Evolutionary conservation across 1,140 invertebrate genomes (phyloP).

Genomic region (Drosophila busckii): DNA sequence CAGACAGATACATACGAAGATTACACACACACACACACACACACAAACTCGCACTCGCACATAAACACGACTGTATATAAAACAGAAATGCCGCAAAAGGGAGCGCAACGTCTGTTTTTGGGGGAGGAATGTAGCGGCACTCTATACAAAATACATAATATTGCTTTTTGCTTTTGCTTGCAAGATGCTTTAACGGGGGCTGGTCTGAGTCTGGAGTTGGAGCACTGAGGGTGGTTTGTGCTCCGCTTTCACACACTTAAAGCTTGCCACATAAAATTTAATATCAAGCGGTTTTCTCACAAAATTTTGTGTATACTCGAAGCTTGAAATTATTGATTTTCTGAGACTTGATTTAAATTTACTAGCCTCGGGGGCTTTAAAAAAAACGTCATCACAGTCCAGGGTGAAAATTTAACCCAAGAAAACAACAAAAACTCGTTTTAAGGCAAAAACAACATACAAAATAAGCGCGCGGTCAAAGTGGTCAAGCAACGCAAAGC

Average conservation of each 20-base stretch:
- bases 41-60: constrained; percentile 13
- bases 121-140: constrained; percentile 50
- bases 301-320: constrained; percentile 53
- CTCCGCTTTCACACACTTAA: constrained; percentile 53
- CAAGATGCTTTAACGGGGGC: constrained; percentile 31
- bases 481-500: constrained; percentile 59
- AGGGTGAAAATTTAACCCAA: constrained; percentile 31
- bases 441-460: constrained; percentile 34
- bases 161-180: constrained; percentile 40
- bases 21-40: constrained; percentile 33
- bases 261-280: constrained; percentile 40
- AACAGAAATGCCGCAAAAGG: constrained; percentile 58
- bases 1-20: constrained; percentile 21
- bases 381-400: constrained; percentile 49
- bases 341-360: constrained; percentile 48
- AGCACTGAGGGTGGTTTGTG: constrained; percentile 55
- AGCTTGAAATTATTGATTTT: constrained; percentile 70
- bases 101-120: constrained; percentile 53
- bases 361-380: constrained; percentile 35
- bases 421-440: constrained; percentile 46
- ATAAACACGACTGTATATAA: constrained; percentile 16
- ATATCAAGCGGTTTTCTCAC: constrained; percentile 44
- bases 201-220: constrained; percentile 24
- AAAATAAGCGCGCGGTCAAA: constrained; percentile 65
- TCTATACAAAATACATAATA: constrained; percentile 27